A percentile compares a stretch with the other conserved stretches of the same genome.
These are phyloP conservation scores for Mystacornis crossleyi DNA, from an alignment of 2,113 vertebrate species.

Conservation along the genomic window DNA sequence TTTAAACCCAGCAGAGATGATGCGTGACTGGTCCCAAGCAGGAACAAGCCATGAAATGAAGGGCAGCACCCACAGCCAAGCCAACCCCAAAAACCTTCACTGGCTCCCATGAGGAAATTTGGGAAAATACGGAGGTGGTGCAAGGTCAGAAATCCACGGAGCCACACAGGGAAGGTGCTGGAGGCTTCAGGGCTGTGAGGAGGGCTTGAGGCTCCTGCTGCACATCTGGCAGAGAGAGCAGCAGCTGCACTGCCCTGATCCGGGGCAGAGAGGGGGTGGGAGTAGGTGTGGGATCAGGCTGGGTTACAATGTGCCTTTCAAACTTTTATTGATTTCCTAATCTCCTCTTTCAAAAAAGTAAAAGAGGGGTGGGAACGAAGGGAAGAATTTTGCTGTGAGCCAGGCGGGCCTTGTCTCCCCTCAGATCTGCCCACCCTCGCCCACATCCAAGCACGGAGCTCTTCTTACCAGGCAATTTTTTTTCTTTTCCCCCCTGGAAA, in stretches of 20 bases:
- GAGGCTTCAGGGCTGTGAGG: background rate
- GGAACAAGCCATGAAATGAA: background rate
- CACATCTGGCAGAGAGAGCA: constrained; percentile 19
- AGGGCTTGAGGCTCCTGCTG: background rate
- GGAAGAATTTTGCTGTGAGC: background rate
- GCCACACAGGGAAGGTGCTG: background rate
- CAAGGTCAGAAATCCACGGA: background rate
- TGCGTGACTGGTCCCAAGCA: background rate
- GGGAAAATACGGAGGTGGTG: accelerated
- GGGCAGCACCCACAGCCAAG: background rate
- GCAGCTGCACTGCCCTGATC: constrained; percentile 22
- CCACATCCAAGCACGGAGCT: background rate
- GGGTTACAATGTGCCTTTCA: background rate
- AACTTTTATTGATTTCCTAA: background rate
- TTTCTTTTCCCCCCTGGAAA: background rate
- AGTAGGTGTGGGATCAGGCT: constrained; percentile 3
- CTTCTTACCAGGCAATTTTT: background rate
- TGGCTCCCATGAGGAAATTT: background rate
- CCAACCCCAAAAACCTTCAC: background rate
- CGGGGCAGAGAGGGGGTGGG: background rate
- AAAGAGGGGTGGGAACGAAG: background rate
- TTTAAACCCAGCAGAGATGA: background rate
- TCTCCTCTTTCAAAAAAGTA: background rate
- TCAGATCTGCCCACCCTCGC: background rate
- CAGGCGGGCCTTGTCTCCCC: background rate